A percentile compares a stretch with the other conserved stretches of the same genome.
Conservation (phyloP, 2,113 vertebrate species). For the Brachypteracias leptosomus region DNA sequence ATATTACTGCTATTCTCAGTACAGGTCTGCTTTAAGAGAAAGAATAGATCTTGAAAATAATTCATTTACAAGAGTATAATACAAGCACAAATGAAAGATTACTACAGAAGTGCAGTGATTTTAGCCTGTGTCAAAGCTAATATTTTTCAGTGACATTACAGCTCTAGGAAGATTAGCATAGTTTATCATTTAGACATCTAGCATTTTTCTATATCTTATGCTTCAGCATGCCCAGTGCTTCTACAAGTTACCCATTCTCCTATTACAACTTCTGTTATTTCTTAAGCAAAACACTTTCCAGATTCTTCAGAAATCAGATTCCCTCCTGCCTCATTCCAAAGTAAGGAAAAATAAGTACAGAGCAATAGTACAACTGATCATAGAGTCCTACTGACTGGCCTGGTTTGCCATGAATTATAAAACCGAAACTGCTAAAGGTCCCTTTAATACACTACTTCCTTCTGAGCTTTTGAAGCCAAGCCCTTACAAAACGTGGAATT, state of each 20-base stretch:
- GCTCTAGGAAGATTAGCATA: not conserved
- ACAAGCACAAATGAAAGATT: not conserved
- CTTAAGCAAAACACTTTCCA: not conserved
- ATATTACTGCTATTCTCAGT: not conserved
- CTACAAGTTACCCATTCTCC: not conserved
- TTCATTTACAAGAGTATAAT: not conserved
- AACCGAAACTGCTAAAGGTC: not conserved
- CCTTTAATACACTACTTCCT: not conserved
- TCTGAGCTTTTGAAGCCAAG: not conserved
- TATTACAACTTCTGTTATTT: not conserved
- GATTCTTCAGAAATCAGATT: not conserved
- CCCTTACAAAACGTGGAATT: not conserved
- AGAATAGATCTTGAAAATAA: not conserved
- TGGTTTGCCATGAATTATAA: not conserved
- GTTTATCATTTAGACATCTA: not conserved
- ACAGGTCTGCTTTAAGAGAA: not conserved
- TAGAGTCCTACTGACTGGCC: not conserved
- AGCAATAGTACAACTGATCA: not conserved
- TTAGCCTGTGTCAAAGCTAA: not conserved
- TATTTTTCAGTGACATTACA: not conserved
- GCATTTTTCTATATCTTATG: not conserved
- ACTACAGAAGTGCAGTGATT: not conserved
- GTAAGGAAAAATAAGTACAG: not conserved
- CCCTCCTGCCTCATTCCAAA: not conserved
- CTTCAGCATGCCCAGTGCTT: not conserved